A percentile compares a stretch with the other conserved stretches of the same genome.
phyloP scores from a whole-genome alignment of 2,888 invertebrate species.

The Prionchulus punctatus region DNA sequence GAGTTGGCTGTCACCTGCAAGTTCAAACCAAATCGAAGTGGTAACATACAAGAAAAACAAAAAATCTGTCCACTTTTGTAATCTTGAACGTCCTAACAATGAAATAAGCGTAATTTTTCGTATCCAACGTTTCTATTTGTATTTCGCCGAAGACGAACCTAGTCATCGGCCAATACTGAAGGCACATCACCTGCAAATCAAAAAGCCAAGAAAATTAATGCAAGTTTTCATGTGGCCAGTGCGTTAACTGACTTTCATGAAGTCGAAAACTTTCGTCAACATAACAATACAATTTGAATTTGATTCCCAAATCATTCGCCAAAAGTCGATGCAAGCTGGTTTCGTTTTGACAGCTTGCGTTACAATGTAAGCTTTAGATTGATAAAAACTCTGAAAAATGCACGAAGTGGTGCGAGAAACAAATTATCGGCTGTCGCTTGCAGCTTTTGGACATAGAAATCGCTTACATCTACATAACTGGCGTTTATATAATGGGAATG shows the following conservation, averaged over 20 bases:
- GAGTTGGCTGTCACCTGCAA: neutral
- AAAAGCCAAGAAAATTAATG: neutral
- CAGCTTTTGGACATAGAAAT: no score
- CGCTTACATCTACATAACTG: conserved; percentile 30
- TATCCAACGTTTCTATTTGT: conserved; percentile 47
- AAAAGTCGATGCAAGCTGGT: conserved; percentile 73
- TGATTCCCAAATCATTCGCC: conserved; percentile 95
- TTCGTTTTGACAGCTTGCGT: conserved; percentile 61
- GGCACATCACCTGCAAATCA: conserved; percentile 73
- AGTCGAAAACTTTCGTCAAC: conserved; percentile 97
- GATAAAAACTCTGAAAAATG: conserved; percentile 27
- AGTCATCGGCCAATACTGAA: conserved; percentile 93
- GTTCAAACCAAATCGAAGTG: neutral
- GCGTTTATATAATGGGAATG: conserved; percentile 31
- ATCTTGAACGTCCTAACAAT: conserved; percentile 16
- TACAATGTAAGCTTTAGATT: conserved; percentile 31
- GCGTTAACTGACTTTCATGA: conserved; percentile 57
- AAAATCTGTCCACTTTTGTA: neutral
- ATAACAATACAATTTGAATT: conserved; percentile 82
- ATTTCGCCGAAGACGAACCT: conserved; percentile 75
- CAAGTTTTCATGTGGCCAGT: neutral
- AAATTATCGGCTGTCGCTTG: no score
- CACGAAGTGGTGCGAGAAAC: neutral
- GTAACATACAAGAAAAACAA: neutral
- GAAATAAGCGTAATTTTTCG: conserved; percentile 31